Base-by-base conservation (phyloP, 2,797 vertebrate species). In the Setipinna tenuifilis region DNA sequence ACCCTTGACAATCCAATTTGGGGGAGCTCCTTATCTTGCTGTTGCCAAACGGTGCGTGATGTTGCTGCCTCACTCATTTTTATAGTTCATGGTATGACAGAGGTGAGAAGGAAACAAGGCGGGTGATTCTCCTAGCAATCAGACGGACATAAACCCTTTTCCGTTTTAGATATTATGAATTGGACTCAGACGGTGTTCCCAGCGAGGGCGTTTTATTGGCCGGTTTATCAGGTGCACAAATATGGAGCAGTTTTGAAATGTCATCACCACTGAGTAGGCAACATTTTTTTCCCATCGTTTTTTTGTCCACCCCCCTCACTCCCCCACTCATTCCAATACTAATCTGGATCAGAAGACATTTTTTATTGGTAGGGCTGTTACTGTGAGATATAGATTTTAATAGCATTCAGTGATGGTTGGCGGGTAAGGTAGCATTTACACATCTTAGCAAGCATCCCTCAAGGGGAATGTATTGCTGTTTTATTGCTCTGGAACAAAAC, bases 391-490 rank as follows among this genome's bases (percentile, higher is more conserved):
- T 82, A 83, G 83, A 86, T 87, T 84, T 88, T 82, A 83, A 68
- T 86, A 88, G 85, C 88, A 86, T 86, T 90, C 86, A 87, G 87
- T 83, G 89, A 57, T 84, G 68, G 80, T 81, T 75, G 83, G 31
- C 46, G 46, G 61, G 17, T 48, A 16, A 54, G 65, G 88, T 86
- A 83, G 87, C 71, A 83, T 58, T 28, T 92, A 92, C 87, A 89
- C 85, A 88, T 87, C 85, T 88, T 71, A 68, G 48, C 88, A 86
- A 19, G 31, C 61, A 86, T 92, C 90, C 88, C 86, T 90, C 89
- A 86, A 88, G 46, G 85, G 85, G 90, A 88, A 81, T 75, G 71
- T 85, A 85, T 87, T 71, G n/a, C 85, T 86, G 87, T 89, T 85
- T 65, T 83, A 83, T 88, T 75, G 71, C 84, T 82, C 75, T 82